Conservation (phyloP, 2,797 vertebrate species). For the Enteromius trimaculatus region DNA sequence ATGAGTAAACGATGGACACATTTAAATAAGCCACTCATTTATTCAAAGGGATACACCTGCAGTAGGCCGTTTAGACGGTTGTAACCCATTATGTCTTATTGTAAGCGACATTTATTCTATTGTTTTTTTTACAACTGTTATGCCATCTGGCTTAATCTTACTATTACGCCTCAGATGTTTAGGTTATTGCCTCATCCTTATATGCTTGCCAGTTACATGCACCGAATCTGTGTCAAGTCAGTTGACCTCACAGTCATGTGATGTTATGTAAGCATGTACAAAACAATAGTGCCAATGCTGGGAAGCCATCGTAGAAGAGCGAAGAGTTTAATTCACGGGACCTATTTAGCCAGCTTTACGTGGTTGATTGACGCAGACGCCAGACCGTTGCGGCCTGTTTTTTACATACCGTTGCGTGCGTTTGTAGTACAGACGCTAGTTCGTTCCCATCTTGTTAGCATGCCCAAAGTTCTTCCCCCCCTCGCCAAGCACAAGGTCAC, state of each 20-base stretch:
- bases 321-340: background rate
- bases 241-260: constrained; percentile 18
- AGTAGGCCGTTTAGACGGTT: background rate
- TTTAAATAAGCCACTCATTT: background rate
- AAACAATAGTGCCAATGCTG: constrained; percentile 27
- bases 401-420: background rate
- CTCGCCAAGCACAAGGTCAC: constrained; percentile 72
- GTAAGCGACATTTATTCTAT: constrained; percentile 20
- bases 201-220: background rate
- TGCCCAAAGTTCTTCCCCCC: constrained; percentile 63
- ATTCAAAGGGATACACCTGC: background rate
- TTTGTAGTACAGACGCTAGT: background rate
- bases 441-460: constrained; percentile 67
- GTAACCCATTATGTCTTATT: background rate
- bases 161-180: background rate
- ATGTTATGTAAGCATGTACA: constrained; percentile 15
- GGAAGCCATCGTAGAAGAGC: background rate
- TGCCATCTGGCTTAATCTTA: constrained; percentile 29
- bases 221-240: constrained; percentile 33
- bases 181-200: constrained; percentile 9
- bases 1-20: background rate
- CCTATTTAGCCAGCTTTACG: background rate
- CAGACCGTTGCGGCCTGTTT: constrained; percentile 6
- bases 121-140: constrained; percentile 20
- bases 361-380: background rate